phyloP scores from a whole-genome alignment of 2,797 vertebrate species.

The Gallirallus australis region DNA sequence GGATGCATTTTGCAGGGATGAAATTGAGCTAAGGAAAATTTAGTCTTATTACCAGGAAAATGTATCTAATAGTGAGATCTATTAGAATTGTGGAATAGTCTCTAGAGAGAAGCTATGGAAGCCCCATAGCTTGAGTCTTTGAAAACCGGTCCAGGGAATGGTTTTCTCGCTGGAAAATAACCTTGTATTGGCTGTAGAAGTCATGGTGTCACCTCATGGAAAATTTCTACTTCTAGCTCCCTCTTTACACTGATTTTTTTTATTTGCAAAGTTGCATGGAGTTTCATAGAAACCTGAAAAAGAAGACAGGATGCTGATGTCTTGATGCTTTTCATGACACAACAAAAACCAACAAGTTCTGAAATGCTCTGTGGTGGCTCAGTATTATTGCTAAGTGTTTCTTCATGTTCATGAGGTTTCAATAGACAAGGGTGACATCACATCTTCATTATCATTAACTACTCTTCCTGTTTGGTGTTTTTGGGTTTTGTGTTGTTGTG shows the following conservation, averaged over 20 bases:
- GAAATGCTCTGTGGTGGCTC: background rate
- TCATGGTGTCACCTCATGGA: background rate
- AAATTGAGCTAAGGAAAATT: conserved; percentile 60
- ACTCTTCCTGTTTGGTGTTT: background rate
- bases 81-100: conserved; percentile 39
- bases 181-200: background rate
- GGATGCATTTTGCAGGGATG: conserved; percentile 43
- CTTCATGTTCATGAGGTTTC: conserved; percentile 78
- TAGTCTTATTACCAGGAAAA: conserved; percentile 51
- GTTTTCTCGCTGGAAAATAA: background rate
- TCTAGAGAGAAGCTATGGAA: conserved; percentile 36
- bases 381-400: conserved; percentile 80
- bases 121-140: background rate
- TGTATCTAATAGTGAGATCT: conserved; percentile 43
- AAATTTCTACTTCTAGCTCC: background rate
- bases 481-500: conserved; percentile 19
- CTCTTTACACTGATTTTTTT: background rate
- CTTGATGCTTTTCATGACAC: conserved; percentile 70
- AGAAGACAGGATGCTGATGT: conserved; percentile 70
- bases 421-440: conserved; percentile 85
- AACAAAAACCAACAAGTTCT: conserved; percentile 63
- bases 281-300: background rate
- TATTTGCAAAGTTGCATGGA: background rate
- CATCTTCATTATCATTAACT: conserved; percentile 82
- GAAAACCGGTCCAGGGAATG: background rate